A percentile compares a stretch with the other conserved stretches of the same genome.
Conservation (phyloP, 2,113 vertebrate species). For the Hydrochoerus hydrochaeris region DNA sequence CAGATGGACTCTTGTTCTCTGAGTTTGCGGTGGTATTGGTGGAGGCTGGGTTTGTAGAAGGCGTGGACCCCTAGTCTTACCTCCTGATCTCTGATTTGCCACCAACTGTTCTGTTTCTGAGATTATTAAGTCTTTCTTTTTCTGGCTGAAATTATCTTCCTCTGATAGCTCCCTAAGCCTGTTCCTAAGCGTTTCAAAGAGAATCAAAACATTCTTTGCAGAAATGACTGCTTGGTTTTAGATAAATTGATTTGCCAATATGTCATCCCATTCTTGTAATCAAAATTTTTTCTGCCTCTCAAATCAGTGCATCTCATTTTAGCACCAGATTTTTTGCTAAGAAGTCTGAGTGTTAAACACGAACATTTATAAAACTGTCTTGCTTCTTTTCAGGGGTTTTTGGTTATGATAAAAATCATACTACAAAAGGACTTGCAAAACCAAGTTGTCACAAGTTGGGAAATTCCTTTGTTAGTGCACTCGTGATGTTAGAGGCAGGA, state of each 20-base stretch:
- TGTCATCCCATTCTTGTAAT: slow-evolving; percentile 10
- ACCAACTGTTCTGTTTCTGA: background rate
- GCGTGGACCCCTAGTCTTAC: background rate
- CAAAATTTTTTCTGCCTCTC: background rate
- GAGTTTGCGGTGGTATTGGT: background rate
- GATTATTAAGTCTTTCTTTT: slow-evolving; percentile 1
- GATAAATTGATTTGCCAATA: slow-evolving; percentile 9
- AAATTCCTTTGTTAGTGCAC: background rate
- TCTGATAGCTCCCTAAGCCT: background rate
- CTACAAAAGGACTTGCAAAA: background rate
- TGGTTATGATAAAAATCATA: slow-evolving; percentile 11
- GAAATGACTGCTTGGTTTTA: slow-evolving; percentile 35
- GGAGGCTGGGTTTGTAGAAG: background rate
- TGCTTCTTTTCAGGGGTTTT: slow-evolving; percentile 28
- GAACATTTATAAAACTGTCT: background rate
- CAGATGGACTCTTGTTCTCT: background rate
- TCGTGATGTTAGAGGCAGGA: background rate
- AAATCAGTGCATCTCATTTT: background rate
- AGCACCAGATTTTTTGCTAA: background rate
- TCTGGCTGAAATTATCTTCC: background rate
- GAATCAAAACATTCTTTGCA: slow-evolving; percentile 28
- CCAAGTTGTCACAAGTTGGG: background rate
- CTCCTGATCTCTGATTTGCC: background rate
- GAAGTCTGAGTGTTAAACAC: background rate
- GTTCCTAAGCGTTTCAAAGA: slow-evolving; percentile 60